phyloP scores from a whole-genome alignment of 1,140 invertebrate genomes.

The Theocolax elegans region DNA sequence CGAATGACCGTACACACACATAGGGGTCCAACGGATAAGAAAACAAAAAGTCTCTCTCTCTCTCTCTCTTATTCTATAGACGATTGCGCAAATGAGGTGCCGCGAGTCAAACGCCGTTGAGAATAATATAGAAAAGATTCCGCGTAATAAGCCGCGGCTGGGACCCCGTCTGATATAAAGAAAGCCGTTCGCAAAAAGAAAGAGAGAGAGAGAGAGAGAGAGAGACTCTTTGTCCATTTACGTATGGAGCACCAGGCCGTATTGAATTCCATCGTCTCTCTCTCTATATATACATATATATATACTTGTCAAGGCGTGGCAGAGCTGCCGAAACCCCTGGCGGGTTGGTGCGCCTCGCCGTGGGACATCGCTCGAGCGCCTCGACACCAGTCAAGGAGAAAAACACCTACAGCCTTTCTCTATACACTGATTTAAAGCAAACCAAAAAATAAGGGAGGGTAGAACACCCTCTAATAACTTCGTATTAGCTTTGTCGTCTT shows the following conservation, averaged over 20 bases:
- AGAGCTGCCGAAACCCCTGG: conserved; percentile 29
- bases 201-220: not conserved
- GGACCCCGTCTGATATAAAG: not conserved
- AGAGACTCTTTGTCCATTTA: no score
- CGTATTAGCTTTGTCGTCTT: conserved; percentile 26
- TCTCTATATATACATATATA: no score
- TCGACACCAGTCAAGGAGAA: no score
- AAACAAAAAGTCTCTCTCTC: no score
- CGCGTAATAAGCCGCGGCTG: conserved; percentile 34
- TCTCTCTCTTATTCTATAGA: no score
- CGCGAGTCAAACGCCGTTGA: not conserved
- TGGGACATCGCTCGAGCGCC: conserved; percentile 21
- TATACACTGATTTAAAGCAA: no score
- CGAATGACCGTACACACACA: no score
- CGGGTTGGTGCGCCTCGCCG: conserved; percentile 24
- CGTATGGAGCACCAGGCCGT: conserved; percentile 6
- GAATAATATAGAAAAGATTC: not conserved
- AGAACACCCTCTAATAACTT: conserved; percentile 32
- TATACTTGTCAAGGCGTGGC: conserved; percentile 43
- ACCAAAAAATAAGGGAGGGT: no score
- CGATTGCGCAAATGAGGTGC: not conserved
- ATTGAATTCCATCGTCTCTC: conserved; percentile 43
- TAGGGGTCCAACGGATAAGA: no score
- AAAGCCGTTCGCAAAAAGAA: conserved; percentile 21
- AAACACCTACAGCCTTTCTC: no score